Conservation (phyloP, 2,797 vertebrate species). For the Oreortyx pictus region DNA sequence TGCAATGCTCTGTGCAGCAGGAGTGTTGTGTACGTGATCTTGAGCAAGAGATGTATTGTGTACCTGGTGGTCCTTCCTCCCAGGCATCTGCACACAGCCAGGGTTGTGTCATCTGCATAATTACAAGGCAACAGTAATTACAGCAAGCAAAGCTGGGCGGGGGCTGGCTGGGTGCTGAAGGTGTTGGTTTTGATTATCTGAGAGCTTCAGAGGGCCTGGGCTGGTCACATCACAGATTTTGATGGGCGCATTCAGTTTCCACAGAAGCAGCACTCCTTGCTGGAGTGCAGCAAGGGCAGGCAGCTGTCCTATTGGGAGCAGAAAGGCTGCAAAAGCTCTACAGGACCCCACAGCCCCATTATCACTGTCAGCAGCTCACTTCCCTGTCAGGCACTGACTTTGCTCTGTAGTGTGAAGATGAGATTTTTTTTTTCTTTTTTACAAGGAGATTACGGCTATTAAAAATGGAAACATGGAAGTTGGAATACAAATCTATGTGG, state of each 20-base stretch:
- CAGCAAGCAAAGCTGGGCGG: background rate
- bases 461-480: background rate
- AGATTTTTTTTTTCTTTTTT: background rate
- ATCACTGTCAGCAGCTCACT: rapidly evolving
- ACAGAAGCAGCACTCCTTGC: rapidly evolving
- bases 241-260: rapidly evolving
- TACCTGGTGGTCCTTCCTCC: background rate
- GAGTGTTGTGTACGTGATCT: background rate
- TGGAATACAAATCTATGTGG: background rate
- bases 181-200: background rate
- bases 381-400: background rate
- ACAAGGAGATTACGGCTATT: background rate
- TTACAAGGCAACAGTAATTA: background rate
- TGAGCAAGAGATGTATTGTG: background rate
- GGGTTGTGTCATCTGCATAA: background rate
- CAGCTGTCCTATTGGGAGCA: background rate
- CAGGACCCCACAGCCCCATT: background rate
- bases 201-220: background rate
- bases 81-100: background rate
- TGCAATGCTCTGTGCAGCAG: background rate
- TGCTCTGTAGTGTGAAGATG: background rate
- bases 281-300: background rate
- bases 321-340: background rate
- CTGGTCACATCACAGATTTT: background rate
- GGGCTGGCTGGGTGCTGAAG: background rate